Base-by-base conservation (phyloP, 2,888 invertebrate species). In the Caenorhabditis sulstoni region DNA sequence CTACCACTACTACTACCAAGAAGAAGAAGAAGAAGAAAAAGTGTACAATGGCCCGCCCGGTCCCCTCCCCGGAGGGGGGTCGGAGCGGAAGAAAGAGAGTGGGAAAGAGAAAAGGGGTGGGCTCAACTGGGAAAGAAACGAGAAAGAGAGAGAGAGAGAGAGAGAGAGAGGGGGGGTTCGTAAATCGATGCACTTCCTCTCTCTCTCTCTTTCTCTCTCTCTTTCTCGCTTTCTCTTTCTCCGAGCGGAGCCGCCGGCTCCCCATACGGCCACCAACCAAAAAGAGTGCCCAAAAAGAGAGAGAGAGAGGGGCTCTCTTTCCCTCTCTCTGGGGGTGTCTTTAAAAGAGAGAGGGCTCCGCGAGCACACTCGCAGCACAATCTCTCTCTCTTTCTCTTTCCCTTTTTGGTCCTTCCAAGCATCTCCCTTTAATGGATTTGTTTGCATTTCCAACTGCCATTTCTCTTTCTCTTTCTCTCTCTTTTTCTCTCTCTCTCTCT, bases 151-250 rank as follows among this genome's bases (percentile, higher is more conserved):
- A 47, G 47, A 2, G 18, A 16, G 18, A 18, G n/a, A 44, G 47
- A 39, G 55, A 44, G 29, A 29, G 18, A 41, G 12, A 57, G 22
- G 45, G 44, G 41, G 58, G 50, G 59, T 65, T 59, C 52, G 53
- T 37, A 39, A 74, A 65, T 74, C 74, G 74, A 65, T 66, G 74
- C 65, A 52, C 53, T 74, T 65, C 59, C 74, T 65, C 29, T 47
- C 59, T 18, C 29, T 41, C 41, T 41, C 55, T 23, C 57, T 45
- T 62, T 64, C 49, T 41, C 44, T 22, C 45, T 37, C 35, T 35
- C 45, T 14, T 20, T 37, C 55, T 20, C 39, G 4, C 39, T 3
- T 49, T 35, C 37, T 14, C 39, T 20, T 57, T 41, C 20, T 4
- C 39, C 18, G n/a, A n/a, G n/a, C n/a, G n/a, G n/a, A n/a, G n/a